Evolutionary conservation across 2,797 vertebrate genomes (phyloP).

Genomic region (Arrhamphus sclerolepis): DNA sequence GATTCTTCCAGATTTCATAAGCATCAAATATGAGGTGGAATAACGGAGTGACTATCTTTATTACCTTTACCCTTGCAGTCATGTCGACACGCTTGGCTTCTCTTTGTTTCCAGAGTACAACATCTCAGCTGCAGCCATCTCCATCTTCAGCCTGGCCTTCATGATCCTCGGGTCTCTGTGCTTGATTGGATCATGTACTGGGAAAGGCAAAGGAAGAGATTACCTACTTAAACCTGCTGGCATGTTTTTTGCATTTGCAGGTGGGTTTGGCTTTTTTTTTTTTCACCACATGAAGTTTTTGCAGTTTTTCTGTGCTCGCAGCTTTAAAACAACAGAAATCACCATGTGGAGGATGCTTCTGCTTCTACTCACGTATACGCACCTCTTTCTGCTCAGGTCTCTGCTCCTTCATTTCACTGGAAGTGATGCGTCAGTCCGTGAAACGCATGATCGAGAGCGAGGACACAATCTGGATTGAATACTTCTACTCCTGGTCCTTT

Average conservation of each 20-base stretch:
- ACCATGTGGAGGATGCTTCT: not conserved
- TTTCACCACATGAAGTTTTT: too few relatives aligned
- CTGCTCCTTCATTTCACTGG: constrained; percentile 92
- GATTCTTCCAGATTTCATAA: too few relatives aligned
- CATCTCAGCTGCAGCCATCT: constrained; percentile 96
- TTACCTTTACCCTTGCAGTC: not conserved
- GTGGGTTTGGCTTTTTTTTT: constrained; percentile 69
- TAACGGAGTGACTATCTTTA: not conserved
- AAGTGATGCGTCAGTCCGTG: constrained; percentile 96
- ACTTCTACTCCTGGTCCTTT: constrained; percentile 94
- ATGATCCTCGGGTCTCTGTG: constrained; percentile 88
- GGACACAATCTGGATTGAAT: constrained; percentile 91
- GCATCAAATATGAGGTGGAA: too few relatives aligned
- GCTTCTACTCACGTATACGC: not conserved
- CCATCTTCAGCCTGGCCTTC: constrained; percentile 92
- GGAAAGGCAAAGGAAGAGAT: constrained; percentile 86
- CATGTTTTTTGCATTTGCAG: constrained; percentile 95
- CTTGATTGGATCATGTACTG: constrained; percentile 81
- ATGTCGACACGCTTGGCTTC: not conserved
- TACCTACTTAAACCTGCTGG: constrained; percentile 94
- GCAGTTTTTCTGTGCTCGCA: not conserved
- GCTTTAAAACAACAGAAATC: not conserved
- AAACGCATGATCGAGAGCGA: constrained; percentile 95
- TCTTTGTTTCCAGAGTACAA: constrained; percentile 87
- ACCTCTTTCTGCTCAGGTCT: constrained; percentile 80